These are phyloP conservation scores for Drosophila tropicalis DNA, from an alignment of 1,140 invertebrate species.

Conservation along the genomic window DNA sequence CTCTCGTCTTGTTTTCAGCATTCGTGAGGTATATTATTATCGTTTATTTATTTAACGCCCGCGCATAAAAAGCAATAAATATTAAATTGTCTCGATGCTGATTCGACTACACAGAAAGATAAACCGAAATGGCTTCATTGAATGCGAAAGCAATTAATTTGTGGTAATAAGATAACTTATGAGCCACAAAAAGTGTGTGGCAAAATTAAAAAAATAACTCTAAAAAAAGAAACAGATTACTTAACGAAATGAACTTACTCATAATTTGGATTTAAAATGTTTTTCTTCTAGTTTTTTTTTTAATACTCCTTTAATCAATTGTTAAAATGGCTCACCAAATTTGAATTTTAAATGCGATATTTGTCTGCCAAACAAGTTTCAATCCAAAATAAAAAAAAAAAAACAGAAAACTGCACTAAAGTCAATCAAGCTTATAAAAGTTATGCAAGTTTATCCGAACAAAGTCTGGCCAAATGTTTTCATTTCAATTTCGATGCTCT, in stretches of 20 bases:
- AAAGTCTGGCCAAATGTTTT: conserved; percentile 35
- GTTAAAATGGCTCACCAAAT: neutral
- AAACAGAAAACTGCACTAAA: neutral
- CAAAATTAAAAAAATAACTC: neutral
- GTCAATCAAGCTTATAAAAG: conserved; percentile 44
- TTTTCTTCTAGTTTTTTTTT: neutral
- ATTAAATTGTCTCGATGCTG: conserved; percentile 48
- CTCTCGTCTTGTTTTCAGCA: conserved; percentile 36
- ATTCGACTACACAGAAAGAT: conserved; percentile 20
- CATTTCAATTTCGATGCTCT: conserved; percentile 25
- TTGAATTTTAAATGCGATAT: neutral
- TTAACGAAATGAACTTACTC: neutral
- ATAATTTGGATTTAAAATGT: neutral
- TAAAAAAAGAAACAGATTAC: neutral
- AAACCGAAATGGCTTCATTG: conserved; percentile 40
- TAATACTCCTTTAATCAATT: neutral
- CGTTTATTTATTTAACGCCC: conserved; percentile 63
- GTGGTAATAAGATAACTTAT: conserved; percentile 12
- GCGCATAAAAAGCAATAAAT: conserved; percentile 63
- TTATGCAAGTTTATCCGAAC: conserved; percentile 27
- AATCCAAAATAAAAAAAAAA: neutral
- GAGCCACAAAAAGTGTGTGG: neutral
- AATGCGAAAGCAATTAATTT: conserved; percentile 59
- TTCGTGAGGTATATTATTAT: conserved; percentile 45
- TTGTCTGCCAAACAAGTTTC: neutral